A percentile compares a stretch with the other conserved stretches of the same genome.
These are phyloP conservation scores for Tolmerus cingulatus DNA, from an alignment of 2,888 invertebrate genomes.

Conservation along the genomic window DNA sequence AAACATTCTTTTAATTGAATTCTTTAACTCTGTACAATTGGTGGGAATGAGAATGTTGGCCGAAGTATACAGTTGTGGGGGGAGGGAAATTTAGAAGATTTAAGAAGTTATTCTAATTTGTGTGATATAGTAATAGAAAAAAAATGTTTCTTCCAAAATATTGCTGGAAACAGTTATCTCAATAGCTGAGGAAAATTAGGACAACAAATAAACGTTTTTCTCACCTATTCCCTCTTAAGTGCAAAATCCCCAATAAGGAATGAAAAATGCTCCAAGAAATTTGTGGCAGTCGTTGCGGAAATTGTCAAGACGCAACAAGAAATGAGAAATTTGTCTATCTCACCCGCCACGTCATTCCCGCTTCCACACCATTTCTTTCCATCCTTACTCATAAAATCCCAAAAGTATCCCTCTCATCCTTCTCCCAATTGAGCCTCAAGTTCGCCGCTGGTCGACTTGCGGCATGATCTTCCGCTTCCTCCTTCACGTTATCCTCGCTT, in stretches of 20 bases:
- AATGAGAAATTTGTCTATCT: background rate
- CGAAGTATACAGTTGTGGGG: too few species aligned
- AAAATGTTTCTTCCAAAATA: too few species aligned
- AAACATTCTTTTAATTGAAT: background rate
- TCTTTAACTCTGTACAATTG: background rate
- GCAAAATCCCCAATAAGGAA: background rate
- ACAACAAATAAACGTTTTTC: background rate
- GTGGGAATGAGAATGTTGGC: background rate
- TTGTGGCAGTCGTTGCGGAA: background rate
- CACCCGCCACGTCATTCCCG: background rate
- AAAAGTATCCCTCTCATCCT: too few species aligned
- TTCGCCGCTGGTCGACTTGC: background rate
- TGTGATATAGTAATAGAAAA: too few species aligned
- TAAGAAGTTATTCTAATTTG: too few species aligned
- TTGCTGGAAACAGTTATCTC: background rate
- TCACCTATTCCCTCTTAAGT: background rate
- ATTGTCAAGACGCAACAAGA: background rate
- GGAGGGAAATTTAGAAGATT: too few species aligned
- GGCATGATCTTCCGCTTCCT: background rate
- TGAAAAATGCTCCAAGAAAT: background rate
- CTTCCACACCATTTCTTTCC: background rate
- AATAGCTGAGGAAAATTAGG: background rate
- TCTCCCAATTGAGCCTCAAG: background rate
- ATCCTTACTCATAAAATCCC: background rate
- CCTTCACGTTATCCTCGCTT: background rate